phyloP scores from a whole-genome alignment of 1,140 invertebrate species.

The Pararge aegeria region DNA sequence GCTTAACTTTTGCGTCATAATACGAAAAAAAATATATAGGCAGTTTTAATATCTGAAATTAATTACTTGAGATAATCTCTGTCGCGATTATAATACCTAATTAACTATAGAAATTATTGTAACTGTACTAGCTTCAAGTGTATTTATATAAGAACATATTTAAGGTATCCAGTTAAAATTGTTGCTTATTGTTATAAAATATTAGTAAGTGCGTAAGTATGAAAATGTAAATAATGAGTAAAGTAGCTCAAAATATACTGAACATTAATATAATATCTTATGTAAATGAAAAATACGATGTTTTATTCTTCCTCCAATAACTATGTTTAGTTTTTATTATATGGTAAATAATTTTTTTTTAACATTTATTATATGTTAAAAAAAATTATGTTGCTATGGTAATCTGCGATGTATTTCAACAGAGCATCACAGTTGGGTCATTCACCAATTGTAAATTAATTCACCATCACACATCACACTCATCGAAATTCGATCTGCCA shows the following conservation, averaged over 20 bases:
- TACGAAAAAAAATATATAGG: background rate
- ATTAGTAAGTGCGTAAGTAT: slow-evolving; percentile 45
- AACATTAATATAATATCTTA: slow-evolving; percentile 55
- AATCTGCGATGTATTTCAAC: too few species aligned
- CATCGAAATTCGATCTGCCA: too few species aligned
- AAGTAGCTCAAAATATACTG: slow-evolving; percentile 66
- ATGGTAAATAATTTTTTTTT: too few species aligned
- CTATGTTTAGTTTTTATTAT: too few species aligned
- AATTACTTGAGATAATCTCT: background rate
- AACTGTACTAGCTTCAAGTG: slow-evolving; percentile 17
- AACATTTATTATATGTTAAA: too few species aligned
- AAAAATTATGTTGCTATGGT: too few species aligned
- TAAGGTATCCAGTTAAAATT: slow-evolving; percentile 47
- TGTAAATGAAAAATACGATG: slow-evolving; percentile 9
- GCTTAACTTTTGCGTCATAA: background rate
- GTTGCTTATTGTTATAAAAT: slow-evolving; percentile 70
- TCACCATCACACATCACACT: too few species aligned
- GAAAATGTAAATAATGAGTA: slow-evolving; percentile 66
- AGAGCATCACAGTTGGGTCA: too few species aligned
- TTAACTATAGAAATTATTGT: background rate
- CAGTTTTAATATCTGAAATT: background rate
- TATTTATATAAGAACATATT: slow-evolving; percentile 17
- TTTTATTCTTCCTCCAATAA: slow-evolving; percentile 14
- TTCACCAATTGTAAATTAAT: too few species aligned
- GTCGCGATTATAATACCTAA: background rate